Base-by-base conservation (phyloP, 2,113 vertebrate genomes). In the Fregetta grallaria region DNA sequence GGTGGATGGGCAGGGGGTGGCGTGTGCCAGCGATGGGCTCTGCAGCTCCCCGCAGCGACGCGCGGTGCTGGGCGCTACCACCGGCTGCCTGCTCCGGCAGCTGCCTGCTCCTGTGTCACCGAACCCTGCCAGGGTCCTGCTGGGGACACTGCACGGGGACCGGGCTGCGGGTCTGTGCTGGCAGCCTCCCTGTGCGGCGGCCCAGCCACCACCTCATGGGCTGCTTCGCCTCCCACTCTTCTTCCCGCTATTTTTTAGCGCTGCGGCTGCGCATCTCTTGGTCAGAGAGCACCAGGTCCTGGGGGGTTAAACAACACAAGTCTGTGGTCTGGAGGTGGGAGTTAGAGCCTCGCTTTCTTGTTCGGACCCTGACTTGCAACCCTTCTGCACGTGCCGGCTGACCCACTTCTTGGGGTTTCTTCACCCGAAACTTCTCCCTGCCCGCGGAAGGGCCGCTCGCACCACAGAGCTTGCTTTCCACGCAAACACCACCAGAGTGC, bases 151-250 rank as follows among this genome's bases (percentile, higher is more conserved):
- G 45, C 15, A 3, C 1, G 29, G 34, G 18, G 26, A 4, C 0
- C 4, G 47, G n/a, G 26, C 34, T 2, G 15, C 4, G 34, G 13
- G 9, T 12, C 8, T 3, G 11, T 3, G 19, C 56, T 5, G 29
- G 16, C 25, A 17, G 9, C n/a, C 10, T 8, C 11, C 20, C 6
- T 9, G 29, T 20, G 27, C 42, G 9, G 30, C 3, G 2, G 49
- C 29, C 2, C 5, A 10, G 49, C 13, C 18, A 4, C 25, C 3
- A 0, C 2, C 3, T 9, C 19, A 3, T 0, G 1, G 11, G 30
- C 25, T 27, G 44, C 20, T 8, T 4, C 3, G 4, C 20, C 15
- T 10, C 10, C 3, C 21, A 7, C 7, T 3, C 36, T 4, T 14
- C 30, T 8, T 27, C 47, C 34, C 9, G 20, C 59, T 52, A 2